These are phyloP conservation scores for Hecatera dysodea DNA, from an alignment of 2,888 invertebrate genomes.

Conservation along the genomic window DNA sequence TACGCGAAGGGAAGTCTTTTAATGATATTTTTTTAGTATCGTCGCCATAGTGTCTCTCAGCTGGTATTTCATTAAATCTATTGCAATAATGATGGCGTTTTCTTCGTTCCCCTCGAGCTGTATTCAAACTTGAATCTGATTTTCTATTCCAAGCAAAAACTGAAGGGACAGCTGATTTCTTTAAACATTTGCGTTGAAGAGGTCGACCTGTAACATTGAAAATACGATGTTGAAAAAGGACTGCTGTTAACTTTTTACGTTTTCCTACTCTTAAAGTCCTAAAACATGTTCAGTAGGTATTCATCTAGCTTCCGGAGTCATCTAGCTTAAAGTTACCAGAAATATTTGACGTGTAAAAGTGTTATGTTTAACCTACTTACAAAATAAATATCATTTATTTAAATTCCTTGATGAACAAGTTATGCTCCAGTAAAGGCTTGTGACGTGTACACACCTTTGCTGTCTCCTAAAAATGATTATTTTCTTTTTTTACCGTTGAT, in stretches of 20 bases:
- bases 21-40: neutral
- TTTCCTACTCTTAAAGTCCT: too few species aligned
- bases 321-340: too few species aligned
- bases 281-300: too few species aligned
- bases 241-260: neutral
- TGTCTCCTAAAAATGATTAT: too few species aligned
- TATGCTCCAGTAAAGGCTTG: too few species aligned
- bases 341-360: too few species aligned
- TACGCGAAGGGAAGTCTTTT: neutral
- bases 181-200: constrained; percentile 9
- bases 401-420: too few species aligned
- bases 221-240: neutral
- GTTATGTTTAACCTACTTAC: too few species aligned
- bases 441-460: too few species aligned
- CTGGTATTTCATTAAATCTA: neutral
- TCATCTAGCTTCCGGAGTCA: too few species aligned
- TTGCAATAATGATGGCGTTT: neutral
- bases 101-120: neutral
- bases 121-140: neutral
- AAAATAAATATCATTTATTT: too few species aligned
- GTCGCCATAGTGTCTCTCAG: neutral
- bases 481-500: too few species aligned
- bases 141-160: constrained; percentile 8
- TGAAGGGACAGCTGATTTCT: constrained; percentile 22
- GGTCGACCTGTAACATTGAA: constrained; percentile 13